Conservation (phyloP, 2,888 invertebrate genomes). For the Cataglyphis albicans region DNA sequence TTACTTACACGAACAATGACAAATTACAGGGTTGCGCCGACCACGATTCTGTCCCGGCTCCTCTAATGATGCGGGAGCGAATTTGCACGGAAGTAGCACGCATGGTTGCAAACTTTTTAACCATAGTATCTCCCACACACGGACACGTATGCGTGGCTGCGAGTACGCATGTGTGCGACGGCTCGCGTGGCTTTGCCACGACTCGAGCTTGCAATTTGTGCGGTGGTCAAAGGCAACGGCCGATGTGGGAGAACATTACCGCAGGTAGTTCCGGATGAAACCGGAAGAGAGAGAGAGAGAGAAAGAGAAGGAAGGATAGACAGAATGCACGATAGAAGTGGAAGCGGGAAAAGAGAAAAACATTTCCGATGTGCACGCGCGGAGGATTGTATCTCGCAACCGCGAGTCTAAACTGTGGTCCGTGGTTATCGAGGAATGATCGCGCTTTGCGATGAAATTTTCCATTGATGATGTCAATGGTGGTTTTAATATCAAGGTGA, state of each 20-base stretch:
- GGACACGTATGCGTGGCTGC: conserved; percentile 35
- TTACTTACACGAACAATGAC: conserved; percentile 45
- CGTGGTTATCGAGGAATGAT: conserved; percentile 25
- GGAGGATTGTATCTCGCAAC: conserved; percentile 1
- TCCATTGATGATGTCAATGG: not conserved
- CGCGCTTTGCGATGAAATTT: conserved; percentile 30
- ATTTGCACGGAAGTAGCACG: conserved; percentile 51
- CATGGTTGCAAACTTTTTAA: conserved; percentile 55
- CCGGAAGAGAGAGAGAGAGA: conserved; percentile 18
- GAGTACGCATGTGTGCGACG: conserved; percentile 16
- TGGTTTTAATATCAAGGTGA: conserved; percentile 32
- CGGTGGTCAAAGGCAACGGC: conserved; percentile 51
- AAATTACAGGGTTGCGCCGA: conserved; percentile 44
- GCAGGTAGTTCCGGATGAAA: conserved; percentile 32
- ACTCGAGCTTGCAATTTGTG: conserved; percentile 62
- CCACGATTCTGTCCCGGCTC: conserved; percentile 31
- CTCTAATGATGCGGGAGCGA: conserved; percentile 46
- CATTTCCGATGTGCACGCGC: not conserved
- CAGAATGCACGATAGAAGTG: conserved; percentile 4
- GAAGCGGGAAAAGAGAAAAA: conserved; percentile 3
- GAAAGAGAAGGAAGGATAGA: not conserved
- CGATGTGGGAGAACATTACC: conserved; percentile 53
- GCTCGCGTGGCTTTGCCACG: conserved; percentile 50
- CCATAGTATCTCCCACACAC: conserved; percentile 43
- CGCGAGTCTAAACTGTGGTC: conserved; percentile 29